Base-by-base conservation (phyloP, 2,113 vertebrate genomes). In the Nothoprocta perdicaria region DNA sequence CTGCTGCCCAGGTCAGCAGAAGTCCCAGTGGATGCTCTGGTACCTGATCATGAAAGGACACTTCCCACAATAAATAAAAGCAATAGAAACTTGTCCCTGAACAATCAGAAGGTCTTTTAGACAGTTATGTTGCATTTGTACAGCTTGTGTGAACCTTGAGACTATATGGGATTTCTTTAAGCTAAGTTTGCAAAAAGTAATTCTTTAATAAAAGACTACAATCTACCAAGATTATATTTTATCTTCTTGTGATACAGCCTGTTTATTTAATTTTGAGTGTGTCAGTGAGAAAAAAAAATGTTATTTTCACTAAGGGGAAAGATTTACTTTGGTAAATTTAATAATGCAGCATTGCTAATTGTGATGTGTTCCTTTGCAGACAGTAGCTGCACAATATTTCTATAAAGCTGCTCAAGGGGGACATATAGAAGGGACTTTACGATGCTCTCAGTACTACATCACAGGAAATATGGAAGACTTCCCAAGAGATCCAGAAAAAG, bases 361-460 rank as follows among this genome's bases (percentile, higher is more conserved):
- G 50, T 65, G 50, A 67, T 31, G 31, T 90, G 31, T 91, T 90
- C 88, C 79, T 88, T 96, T 91, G 16, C 97, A 99, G 99, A 98
- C 98, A 2, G 97, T 97, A 27, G 99, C 99, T 6, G 98, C 98
- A 46, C 96, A 88, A 38, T 98, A 96, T 94, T 99, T 99, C 94
- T 97, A 98, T 62, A 98, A 98, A 80, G 99, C 99, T 10, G 98
- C 98, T 6, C 90, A 95, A 83, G 89, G 95, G 2, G 98, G 99
- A n/a, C 99, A 99, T 21, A 91, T 97, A 17, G 98, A 98, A 43
- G 98, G 98, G 4, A 98, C 98, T 4, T 87, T 99, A 84, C 96
- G 98, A 77, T 98, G 97, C 2, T 98, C 98, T 7, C 96, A 97
- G 60, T 98, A 98, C 94, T 98, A 99, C 46, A 98, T 98, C 13